phyloP scores from a whole-genome alignment of 2,888 invertebrate genomes.

The Saturnia pavonia region DNA sequence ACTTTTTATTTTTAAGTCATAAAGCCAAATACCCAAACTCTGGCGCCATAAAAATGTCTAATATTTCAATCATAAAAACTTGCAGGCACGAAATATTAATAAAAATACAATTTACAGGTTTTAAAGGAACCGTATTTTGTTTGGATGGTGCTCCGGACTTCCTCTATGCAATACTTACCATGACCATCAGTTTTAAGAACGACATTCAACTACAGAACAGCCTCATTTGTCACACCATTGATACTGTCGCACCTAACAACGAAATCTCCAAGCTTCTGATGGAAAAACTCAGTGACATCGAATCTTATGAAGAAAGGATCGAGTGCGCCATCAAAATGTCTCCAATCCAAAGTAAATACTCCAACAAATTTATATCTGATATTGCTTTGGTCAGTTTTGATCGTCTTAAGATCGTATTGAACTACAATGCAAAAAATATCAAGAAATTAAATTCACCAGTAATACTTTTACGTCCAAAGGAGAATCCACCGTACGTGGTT shows the following conservation, averaged over 20 bases:
- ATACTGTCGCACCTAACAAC: constrained; percentile 68
- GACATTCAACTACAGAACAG: constrained; percentile 80
- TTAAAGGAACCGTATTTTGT: constrained; percentile 84
- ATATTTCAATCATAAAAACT: background rate
- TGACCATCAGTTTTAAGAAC: constrained; percentile 68
- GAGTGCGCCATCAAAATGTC: constrained; percentile 63
- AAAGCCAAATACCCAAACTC: background rate
- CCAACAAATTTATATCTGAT: constrained; percentile 50
- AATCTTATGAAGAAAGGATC: constrained; percentile 82
- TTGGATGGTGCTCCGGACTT: constrained; percentile 92
- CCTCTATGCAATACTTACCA: constrained; percentile 79
- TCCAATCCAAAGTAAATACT: constrained; percentile 66
- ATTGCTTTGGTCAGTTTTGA: constrained; percentile 63
- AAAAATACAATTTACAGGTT: constrained; percentile 47
- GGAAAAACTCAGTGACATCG: constrained; percentile 74
- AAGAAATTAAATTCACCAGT: constrained; percentile 81
- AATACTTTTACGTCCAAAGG: constrained; percentile 84
- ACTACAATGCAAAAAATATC: constrained; percentile 68
- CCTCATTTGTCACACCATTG: constrained; percentile 80
- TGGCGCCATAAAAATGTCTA: background rate
- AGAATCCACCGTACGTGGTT: constrained; percentile 71
- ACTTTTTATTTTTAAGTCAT: background rate
- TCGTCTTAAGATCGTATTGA: constrained; percentile 78
- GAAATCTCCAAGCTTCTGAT: constrained; percentile 59
- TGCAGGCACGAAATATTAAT: background rate